Base-by-base conservation (phyloP, 2,888 invertebrate genomes). In the Pyrgus malvae region DNA sequence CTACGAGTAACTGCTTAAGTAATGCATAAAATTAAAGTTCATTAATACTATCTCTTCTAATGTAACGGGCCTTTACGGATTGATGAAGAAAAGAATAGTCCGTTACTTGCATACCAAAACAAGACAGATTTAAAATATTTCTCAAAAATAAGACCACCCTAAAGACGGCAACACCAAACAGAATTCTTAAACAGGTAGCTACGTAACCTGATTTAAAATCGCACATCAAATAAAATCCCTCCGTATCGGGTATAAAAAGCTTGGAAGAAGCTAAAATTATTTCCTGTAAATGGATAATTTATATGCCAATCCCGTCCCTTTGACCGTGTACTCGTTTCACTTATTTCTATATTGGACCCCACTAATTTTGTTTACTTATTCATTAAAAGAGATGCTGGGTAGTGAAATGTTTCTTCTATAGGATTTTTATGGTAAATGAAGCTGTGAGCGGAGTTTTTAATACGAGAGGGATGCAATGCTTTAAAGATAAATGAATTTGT, bases 321-420 rank as follows among this genome's bases (percentile, higher is more conserved):
- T 75, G 78, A 74, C 77, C 83, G 70, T 77, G 73, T 69, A 71
- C 76, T 76, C 79, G 74, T 80, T 84, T 80, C 80, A 82, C 80
- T 86, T 86, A 88, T 84, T 83, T 70, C 79, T 78, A 82, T 83
- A 84, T 85, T 78, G 83, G 81, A 74, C 75, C 76, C 74, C 78
- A 83, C 87, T 88, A 87, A 87, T 88, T 84, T 83, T 84, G 83
- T 85, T 86, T 85, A 87, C 78, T 87, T 83, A 88, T 88, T 86
- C 84, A 86, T 85, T 83, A 84, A 83, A 86, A 84, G 80, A 78
- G 85, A 84, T 83, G 80, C 68, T 70, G 66, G 63, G 61, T 64
- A 58, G 66, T 66, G 72, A 74, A 83, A 78, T 78, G 79, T 75
- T 76, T 71, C 72, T 74, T 78, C 74, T 78, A 81, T 82, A 81